Evolutionary conservation across 2,888 invertebrate genomes (phyloP), one percentile per base, ranked within the genome.

Genomic region (Spodoptera littoralis): DNA sequence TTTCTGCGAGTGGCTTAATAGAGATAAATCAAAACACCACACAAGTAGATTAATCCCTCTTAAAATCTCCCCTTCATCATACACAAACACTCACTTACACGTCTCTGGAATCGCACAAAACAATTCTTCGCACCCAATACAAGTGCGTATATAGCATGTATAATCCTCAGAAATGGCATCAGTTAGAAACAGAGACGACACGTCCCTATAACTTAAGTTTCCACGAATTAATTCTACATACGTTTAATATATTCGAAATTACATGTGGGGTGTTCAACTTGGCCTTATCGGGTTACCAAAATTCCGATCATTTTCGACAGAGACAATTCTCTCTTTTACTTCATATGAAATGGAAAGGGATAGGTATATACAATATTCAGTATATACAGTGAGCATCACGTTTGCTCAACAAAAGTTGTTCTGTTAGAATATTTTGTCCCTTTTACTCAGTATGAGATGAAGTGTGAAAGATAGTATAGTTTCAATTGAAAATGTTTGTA

Each of bases 201-300:
- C 74, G 58, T 73, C 2, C 46, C 59, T 8, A 65, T 64, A 66
- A 65, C 76, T 60, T 59, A 67, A 64, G 71, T 62, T 71, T 65
- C 60, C 56, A 65, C 41, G 60, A 77, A 75, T 80, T 80, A 80
- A 79, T 77, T 75, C 70, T 44, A 66, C 65, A 70, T 63, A 68
- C 60, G 53, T 62, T 46, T 70, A 70, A 80, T 76, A 75, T 74
- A 76, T 76, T 76, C 66, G 51, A 63, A 77, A 65, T 72, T 65
- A 61, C 62, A 70, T 65, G 73, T 68, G 62, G 62, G 68, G 64
- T 41, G 46, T 63, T 57, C 64, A 76, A 77, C 66, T 76, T 80
- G n/a, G 54, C 51, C 65, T 76, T 79, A 81, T 79, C 81, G 65
- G 49, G 65, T 70, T 72, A 71, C 77, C 60, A 57, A 81, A 75